Conservation (phyloP, 1,140 invertebrate species). For the Alviniconcha marisindica region DNA sequence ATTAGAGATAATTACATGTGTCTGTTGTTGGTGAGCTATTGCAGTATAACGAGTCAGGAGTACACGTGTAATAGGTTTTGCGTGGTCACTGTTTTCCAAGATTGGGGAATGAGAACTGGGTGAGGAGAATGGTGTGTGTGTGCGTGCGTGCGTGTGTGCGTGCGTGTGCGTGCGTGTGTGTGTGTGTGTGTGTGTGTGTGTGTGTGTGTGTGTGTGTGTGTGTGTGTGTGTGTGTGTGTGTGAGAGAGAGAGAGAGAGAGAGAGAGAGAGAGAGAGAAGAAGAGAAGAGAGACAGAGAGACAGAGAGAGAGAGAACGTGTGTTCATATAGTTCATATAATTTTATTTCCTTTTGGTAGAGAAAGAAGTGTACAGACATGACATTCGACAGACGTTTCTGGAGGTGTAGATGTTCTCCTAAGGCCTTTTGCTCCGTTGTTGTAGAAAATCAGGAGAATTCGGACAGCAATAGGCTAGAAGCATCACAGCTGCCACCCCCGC, state of each 20-base stretch:
- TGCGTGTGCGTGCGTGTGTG: slow-evolving; percentile 12
- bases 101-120: background rate
- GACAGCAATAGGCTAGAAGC: no score
- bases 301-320: slow-evolving; percentile 19
- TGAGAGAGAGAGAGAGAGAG: slow-evolving; percentile 37
- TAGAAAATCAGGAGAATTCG: no score
- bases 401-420: background rate
- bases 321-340: no score
- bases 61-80: no score
- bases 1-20: background rate
- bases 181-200: slow-evolving; percentile 33
- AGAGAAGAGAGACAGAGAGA: slow-evolving; percentile 37
- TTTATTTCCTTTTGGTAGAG: no score
- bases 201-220: slow-evolving; percentile 30
- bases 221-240: slow-evolving; percentile 22
- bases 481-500: no score
- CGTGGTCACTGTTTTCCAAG: no score
- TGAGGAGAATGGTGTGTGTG: background rate
- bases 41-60: background rate
- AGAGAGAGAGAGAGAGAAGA: slow-evolving; percentile 46
- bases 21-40: no score
- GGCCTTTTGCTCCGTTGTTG: background rate
- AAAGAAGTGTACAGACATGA: background rate
- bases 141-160: slow-evolving; percentile 17
- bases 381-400: background rate